Evolutionary conservation across 1,140 invertebrate species (phyloP), one percentile per base, ranked within the genome.

Genomic region (Zophobas morio): DNA sequence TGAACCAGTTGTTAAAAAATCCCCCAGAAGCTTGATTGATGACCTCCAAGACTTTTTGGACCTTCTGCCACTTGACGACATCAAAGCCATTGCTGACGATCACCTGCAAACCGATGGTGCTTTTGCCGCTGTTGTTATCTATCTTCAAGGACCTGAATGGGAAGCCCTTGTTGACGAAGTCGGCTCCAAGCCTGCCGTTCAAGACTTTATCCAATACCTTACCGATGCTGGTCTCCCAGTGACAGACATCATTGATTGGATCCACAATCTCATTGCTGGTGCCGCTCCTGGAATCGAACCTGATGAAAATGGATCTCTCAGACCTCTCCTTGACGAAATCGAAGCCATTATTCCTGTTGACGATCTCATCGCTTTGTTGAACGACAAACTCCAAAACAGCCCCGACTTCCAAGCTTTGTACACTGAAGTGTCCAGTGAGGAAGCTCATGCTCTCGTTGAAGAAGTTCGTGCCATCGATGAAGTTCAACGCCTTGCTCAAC

Each of bases 351-450:
- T 81, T 4, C 78, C 78, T 20, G 47, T 71, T 4, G 60, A 53
- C 4, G 60, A 75, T 36, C 6, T 81, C 6, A 70, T 78, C 20
- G 74, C 70, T 6, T 49, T 78, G 37, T 20, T 80, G 32, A 54
- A 76, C 46, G 40, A 76, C 42, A 81, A 81, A 76, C 54, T 81
- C 20, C 56, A 20, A 32, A 76, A 56, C 57, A 81, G 79, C 60
- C 73, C 70, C 6, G 76, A 76, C 47, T 81, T 80, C 74, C 42
- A 80, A 53, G 79, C 39, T 35, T 76, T 81, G 32, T 80, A 79
- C 36, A 46, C 20, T 2, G 78, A 80, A 70, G 71, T 81, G 6
- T 66, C 76, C 53, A 77, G 77, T 42, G 79, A 78, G 8, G 40
- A 80, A 4, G 37, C 70, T 34, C 76, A 78, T 37, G 39, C 56